Evolutionary conservation across 1,140 invertebrate genomes (phyloP), one percentile per base, ranked within the genome.

Genomic region (Bombus breviceps): DNA sequence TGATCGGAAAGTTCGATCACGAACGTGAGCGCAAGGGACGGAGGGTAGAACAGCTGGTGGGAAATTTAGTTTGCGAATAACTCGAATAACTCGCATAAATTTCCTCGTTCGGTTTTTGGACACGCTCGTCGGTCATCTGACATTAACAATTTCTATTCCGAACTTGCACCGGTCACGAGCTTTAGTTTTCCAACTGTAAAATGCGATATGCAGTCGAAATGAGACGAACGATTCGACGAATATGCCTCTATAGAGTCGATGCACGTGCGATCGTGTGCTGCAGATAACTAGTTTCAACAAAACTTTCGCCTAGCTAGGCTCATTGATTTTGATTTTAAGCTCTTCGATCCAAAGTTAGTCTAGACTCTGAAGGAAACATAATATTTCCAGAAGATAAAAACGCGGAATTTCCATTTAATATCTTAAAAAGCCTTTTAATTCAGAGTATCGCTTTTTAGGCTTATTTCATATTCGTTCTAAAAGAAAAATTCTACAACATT

Each of bases 31-130:
- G 28, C 25, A n/a, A 41, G 66, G 37, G 15, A 22, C 41, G 71
- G 73, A 28, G 71, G 43, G 15, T 32, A 39, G 66, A 77, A 84
- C 83, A 72, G 77, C 37, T 72, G 83, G 43, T 39, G 77, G 73
- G 71, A 86, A 86, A 86, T 86, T 86, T 76, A 83, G 85, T 86
- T 83, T 86, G 71, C 84, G 37, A 82, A 72, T 57, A 84, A 84
- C 83, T 86, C 72, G 85, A 82, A 83, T 83, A 86, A 86, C 85
- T 75, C 80, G 85, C 80, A 81, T 86, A 86, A 86, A 86, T 86
- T 86, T 83, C 25, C 3, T 13, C 22, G 43, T 57, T 83, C 53
- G 71, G 64, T 86, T 86, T 86, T 83, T 68, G 71, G 80, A 53
- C 77, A 64, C 32, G 77, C 32, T 80, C 83, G 68, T 80, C 68